phyloP scores from a whole-genome alignment of 2,888 invertebrate species.

The Orthosia cruda region DNA sequence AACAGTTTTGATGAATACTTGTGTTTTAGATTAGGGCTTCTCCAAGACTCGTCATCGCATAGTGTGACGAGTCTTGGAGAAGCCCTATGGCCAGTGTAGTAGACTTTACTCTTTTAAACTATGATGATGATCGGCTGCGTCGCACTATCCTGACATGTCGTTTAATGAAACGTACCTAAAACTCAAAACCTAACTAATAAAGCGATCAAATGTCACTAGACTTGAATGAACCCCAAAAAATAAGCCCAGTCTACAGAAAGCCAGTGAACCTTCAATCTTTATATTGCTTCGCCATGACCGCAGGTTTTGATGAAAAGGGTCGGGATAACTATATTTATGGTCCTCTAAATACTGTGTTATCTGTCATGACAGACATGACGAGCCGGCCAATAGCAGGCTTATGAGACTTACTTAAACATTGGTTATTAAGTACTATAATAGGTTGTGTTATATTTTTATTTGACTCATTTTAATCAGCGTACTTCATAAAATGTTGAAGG shows the following conservation, averaged over 20 bases:
- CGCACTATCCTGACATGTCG: not conserved
- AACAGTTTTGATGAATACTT: too few relatives aligned
- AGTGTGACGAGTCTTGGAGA: too few relatives aligned
- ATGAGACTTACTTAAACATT: not conserved
- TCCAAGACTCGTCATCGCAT: too few relatives aligned
- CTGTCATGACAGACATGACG: slow-evolving; percentile 29
- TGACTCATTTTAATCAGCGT: not conserved
- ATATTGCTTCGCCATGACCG: slow-evolving; percentile 1
- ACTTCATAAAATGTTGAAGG: too few relatives aligned
- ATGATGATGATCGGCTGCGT: not conserved
- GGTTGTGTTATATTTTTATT: not conserved
- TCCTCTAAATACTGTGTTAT: slow-evolving; percentile 39
- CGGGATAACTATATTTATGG: slow-evolving; percentile 11
- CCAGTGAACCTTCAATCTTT: slow-evolving; percentile 19
- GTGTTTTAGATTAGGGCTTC: too few relatives aligned
- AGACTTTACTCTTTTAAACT: too few relatives aligned
- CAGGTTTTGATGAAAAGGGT: slow-evolving; percentile 27
- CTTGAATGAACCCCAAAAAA: slow-evolving; percentile 21
- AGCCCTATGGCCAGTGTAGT: too few relatives aligned
- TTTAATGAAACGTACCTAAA: too few relatives aligned
- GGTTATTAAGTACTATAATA: not conserved
- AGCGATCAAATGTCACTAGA: slow-evolving; percentile 11
- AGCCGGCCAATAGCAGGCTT: not conserved
- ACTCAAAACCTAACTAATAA: not conserved
- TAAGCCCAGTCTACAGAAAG: slow-evolving; percentile 9